Base-by-base conservation (phyloP, 2,888 invertebrate species). In the Scaptomyza caliginosa region DNA sequence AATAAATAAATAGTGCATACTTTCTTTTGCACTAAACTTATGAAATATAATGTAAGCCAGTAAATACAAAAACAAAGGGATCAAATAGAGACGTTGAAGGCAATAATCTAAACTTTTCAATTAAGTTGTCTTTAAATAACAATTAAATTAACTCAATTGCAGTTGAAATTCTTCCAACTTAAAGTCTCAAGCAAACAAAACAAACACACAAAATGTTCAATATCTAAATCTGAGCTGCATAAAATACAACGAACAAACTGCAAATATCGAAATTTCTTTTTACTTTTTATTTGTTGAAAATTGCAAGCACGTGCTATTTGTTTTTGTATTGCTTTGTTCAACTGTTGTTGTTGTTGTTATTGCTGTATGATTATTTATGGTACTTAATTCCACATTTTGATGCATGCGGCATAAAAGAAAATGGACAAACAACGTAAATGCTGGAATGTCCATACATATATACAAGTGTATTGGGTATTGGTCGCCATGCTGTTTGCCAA, bases 401-500 rank as follows among this genome's bases (percentile, higher is more conserved):
- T 17, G 17, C 26, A 28, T 3, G 3, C 8, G 10, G 19, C 19
- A 13, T 13, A 13, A n/a, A n/a, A 17, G 19, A 30, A 21, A n/a
- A 34, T 30, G 30, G 4, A 45, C 45, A 45, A 17, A 17, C 7
- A 30, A 21, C 8, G 17, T 43, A 3, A 16, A 24, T 16, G 24
- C 13, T 11, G 5, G 3, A 4, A 11, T 3, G 4, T 21, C 4
- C 10, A 28, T 26, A n/a, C 10, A 19, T 8, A 4, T 16, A 13
- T 43, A 13, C 42, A 23, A 54, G 19, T 50, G 24, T 49, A 21
- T 49, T 26, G 42, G 24, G 24, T n/a, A 8, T 13, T 40, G 45
- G 46, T 51, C 63, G 58, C 58, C 67, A 63, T 75, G 67, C 55
- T 74, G 68, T 59, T 54, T 49, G 57, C 39, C 60, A 77, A 77